Conservation (phyloP, 2,113 vertebrate genomes). For the Capreolus pygargus region DNA sequence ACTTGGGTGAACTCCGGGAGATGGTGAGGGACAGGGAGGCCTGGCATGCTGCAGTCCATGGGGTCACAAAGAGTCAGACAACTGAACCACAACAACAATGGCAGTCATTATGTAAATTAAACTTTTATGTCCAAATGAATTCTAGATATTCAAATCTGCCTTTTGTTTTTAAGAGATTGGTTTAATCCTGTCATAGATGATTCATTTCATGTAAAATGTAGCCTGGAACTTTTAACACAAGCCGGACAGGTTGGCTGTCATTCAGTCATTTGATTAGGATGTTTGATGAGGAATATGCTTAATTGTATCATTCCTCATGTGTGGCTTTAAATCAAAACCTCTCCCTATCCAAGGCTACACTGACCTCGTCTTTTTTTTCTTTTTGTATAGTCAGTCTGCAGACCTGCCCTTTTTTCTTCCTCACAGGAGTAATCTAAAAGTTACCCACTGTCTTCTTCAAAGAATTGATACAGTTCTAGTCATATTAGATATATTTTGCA, state of each 20-base stretch:
- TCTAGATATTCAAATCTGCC: not conserved
- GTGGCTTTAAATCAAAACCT: not conserved
- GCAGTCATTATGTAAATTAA: not conserved
- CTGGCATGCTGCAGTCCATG: too few species aligned
- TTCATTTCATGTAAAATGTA: not conserved
- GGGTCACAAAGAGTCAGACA: too few species aligned
- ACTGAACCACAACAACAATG: not conserved
- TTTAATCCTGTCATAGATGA: not conserved
- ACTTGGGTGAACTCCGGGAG: too few species aligned
- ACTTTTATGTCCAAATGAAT: conserved; percentile 12
- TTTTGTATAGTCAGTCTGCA: not conserved
- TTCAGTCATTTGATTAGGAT: not conserved
- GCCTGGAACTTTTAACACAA: not conserved
- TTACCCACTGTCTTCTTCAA: not conserved
- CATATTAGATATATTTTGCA: not conserved
- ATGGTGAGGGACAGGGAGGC: too few species aligned
- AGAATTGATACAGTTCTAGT: conserved; percentile 7
- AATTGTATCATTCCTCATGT: not conserved
- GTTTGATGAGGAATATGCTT: not conserved
- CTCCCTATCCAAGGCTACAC: not conserved
- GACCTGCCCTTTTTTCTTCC: not conserved
- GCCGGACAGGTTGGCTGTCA: not conserved
- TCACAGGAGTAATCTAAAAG: conserved; percentile 3
- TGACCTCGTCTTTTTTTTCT: not conserved
- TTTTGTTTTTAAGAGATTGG: not conserved